These are phyloP conservation scores for Papilio xuthus DNA, from an alignment of 1,140 invertebrate species.

Conservation along the genomic window DNA sequence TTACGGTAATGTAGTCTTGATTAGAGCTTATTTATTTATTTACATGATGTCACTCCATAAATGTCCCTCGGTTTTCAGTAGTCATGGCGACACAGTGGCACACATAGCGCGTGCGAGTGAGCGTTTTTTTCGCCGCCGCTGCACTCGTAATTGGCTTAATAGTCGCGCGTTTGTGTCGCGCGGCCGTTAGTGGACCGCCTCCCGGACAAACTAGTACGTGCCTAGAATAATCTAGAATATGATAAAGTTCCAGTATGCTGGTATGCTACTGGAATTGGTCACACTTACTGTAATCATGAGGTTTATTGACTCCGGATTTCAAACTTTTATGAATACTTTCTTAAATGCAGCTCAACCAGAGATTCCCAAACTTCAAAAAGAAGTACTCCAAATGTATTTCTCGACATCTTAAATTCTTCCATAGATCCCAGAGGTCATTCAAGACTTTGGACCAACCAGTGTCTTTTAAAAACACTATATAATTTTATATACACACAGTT, in stretches of 20 bases:
- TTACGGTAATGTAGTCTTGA: slow-evolving; percentile 5
- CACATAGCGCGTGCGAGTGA: slow-evolving; percentile 40
- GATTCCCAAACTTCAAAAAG: not conserved
- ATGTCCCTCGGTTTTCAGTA: slow-evolving; percentile 13
- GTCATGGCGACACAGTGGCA: slow-evolving; percentile 40
- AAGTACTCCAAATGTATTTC: too few species aligned
- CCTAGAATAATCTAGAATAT: slow-evolving; percentile 28
- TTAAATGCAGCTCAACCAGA: not conserved
- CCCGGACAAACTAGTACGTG: slow-evolving; percentile 42
- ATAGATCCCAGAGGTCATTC: too few species aligned
- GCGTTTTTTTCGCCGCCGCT: slow-evolving; percentile 37
- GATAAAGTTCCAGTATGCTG: slow-evolving; percentile 22
- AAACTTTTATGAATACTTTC: slow-evolving; percentile 1
- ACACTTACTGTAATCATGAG: slow-evolving; percentile 4
- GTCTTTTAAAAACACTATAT: not conserved
- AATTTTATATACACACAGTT: not conserved
- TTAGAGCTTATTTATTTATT: slow-evolving; percentile 4
- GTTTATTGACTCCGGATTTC: slow-evolving; percentile 20
- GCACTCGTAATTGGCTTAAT: slow-evolving; percentile 52
- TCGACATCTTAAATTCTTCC: too few species aligned
- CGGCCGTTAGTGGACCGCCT: slow-evolving; percentile 37
- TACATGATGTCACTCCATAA: slow-evolving; percentile 17
- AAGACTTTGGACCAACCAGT: too few species aligned
- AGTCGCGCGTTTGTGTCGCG: slow-evolving; percentile 27
- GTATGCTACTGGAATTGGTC: slow-evolving; percentile 7